Base-by-base conservation (phyloP, 1,140 invertebrate genomes). In the Drosophila murphyi region DNA sequence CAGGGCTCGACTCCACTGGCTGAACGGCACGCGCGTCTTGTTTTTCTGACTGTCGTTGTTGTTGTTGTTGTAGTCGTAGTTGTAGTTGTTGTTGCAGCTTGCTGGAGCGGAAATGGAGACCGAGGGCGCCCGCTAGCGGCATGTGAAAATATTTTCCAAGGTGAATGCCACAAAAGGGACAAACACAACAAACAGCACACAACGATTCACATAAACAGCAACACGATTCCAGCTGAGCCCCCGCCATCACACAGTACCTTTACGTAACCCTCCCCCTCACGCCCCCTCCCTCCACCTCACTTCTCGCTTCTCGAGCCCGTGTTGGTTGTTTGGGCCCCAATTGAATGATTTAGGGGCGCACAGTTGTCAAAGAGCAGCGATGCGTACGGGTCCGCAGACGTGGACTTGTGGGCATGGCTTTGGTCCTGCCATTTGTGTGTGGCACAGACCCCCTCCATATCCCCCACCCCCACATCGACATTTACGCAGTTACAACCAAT, bases 301-400 rank as follows among this genome's bases (percentile, higher is more conserved):
- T n/a, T n/a, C 8, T n/a, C 5, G n/a, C 2, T 28, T 12, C 20
- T n/a, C 5, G 39, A n/a, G 10, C n/a, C 64, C 34, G 34, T 31
- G 20, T 4, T 41, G 12, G 20, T 31, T 29, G 20, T 45, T 5
- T 39, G 70, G 8, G 48, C 7, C 45, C 71, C 71, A 85, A 81
- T 85, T 89, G 85, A 89, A 90, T 90, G 86, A 90, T 90, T 90
- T 90, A 90, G 76, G 72, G 62, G 61, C 77, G 76, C 76, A 90
- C 81, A 90, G 82, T 90, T 86, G 86, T 90, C 86, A 90, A 90
- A 90, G 86, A 90, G 86, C 86, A 90, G 78, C 81, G 86, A 90
- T 90, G 86, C 86, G 86, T 90, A 72, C 48, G 80, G 70, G 39
- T 61, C 67, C 29, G 41, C 67, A 62, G 59, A 54, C 45, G 28